Base-by-base conservation (phyloP, 2,797 vertebrate genomes). In the Taenioides sp. region DNA sequence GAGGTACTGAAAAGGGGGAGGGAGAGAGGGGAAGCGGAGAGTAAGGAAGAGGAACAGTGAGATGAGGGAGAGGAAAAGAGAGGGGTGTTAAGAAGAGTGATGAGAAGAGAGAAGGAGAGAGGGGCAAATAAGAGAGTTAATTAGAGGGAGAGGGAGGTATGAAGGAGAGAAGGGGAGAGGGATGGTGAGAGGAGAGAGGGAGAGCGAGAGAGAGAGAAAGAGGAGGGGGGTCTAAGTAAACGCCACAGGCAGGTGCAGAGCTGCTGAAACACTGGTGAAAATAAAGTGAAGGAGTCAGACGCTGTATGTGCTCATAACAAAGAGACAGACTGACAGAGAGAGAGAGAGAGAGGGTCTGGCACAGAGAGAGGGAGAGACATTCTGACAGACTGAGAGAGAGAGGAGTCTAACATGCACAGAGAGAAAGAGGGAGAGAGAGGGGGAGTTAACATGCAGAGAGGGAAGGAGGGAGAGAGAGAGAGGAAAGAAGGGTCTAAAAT, bases 171-270 rank as follows among this genome's bases (percentile, higher is more conserved):
- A 18, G 20, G 25, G 27, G n/a, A 50, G 64, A 50, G 27, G 7
- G 63, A 2, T 37, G 23, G 68, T 79, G 76, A 54, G 34, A 71
- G 72, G 52, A 72, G 68, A 80, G 80, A 27, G 67, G 67, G 67
- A n/a, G 80, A 74, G 37, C 3, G 7, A 37, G 5, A 11, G 40
- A 16, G 14, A 47, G 40, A 43, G 40, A 75, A 75, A 84, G 81
- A 84, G 52, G 20, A 11, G n/a, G 52, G 52, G 52, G 20, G 52
- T n/a, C 52, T n/a, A 75, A 76, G 77, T 79, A 85, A 83, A 83
- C 81, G 87, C 87, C 86, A 85, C 7, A 78, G 85, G 88, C 84
- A 89, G 84, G 84, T 86, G 80, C 73, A 77, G 73, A 5, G 70
- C 81, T 83, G 20, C 23, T 75, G 63, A 66, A 72, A 76, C 67